Conservation (phyloP, 2,888 invertebrate species). For the Zhuqinia jingwanae region DNA sequence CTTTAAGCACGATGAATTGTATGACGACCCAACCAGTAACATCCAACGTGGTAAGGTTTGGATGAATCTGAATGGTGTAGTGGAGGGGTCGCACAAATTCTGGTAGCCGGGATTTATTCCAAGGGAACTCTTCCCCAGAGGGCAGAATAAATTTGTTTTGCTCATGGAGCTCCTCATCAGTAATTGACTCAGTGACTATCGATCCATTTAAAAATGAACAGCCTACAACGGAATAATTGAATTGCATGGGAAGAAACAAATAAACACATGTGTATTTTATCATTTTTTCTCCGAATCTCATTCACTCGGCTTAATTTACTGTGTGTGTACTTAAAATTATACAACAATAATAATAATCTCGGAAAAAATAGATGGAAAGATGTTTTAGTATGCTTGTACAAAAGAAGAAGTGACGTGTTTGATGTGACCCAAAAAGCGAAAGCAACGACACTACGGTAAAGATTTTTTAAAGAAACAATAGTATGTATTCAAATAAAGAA, state of each 20-base stretch:
- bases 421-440: conserved; percentile 3
- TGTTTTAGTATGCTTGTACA: not conserved
- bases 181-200: conserved; percentile 60
- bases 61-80: conserved; percentile 95
- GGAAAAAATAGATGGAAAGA: not conserved
- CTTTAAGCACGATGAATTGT: conserved; percentile 91
- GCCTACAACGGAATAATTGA: conserved; percentile 53
- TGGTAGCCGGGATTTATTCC: conserved; percentile 90
- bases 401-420: not conserved
- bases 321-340: not conserved
- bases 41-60: conserved; percentile 94
- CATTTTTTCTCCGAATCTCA: not conserved
- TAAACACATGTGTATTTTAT: conserved; percentile 1
- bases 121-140: conserved; percentile 89
- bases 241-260: not conserved
- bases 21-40: conserved; percentile 94
- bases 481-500: not conserved
- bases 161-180: conserved; percentile 71
- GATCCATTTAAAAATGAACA: conserved; percentile 76
- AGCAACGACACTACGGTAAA: conserved; percentile 4
- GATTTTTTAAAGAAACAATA: not conserved
- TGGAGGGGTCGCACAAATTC: conserved; percentile 89
- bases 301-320: not conserved
- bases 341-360: not conserved
- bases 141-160: conserved; percentile 84